Evolutionary conservation across 1,140 invertebrate genomes (phyloP), one percentile per base, ranked within the genome.

Genomic region (Manduca sexta): DNA sequence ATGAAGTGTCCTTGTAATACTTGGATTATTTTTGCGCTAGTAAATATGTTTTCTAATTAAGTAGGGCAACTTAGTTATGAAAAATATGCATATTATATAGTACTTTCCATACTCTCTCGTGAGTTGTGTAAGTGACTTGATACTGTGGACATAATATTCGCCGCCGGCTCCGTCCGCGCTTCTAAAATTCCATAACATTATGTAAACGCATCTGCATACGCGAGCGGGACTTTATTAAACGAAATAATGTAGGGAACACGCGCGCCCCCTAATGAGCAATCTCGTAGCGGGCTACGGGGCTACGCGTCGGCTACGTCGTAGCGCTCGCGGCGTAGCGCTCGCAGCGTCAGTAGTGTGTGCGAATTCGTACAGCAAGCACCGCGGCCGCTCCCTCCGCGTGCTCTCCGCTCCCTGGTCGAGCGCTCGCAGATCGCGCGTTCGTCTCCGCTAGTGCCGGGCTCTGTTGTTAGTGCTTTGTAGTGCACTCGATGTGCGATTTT

Each of bases 181-280:
- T 53, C 55, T 45, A 56, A 65, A 68, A 66, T 65, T 64, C 60
- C 69, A 67, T 70, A 73, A 59, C 51, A 53, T 59, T 53, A 59
- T 67, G 63, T 69, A 61, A 68, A 62, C 67, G 55, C 60, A 68
- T 61, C 57, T 61, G 60, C 63, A 67, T 58, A 61, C 49, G 59
- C 56, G 52, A 52, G 44, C 39, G 54, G 45, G 59, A 72, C 73
- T 74, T 74, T 78, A 71, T 78, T 78, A 72, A 66, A 70, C 63
- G 62, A 68, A 72, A 70, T 72, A 75, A 64, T 67, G 64, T 63
- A 64, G 55, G 51, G 60, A 66, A 66, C 56, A 60, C 46, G 56
- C 52, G 59, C 54, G 45, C 51, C 58, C 39, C 52, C 39, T 71
- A 69, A 77, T 72, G 67, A 73, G 71, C 60, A 62, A 58, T 63